A percentile compares a stretch with the other conserved stretches of the same genome.
Conservation (phyloP, 2,797 vertebrate genomes). For the Poecilia wingei region DNA sequence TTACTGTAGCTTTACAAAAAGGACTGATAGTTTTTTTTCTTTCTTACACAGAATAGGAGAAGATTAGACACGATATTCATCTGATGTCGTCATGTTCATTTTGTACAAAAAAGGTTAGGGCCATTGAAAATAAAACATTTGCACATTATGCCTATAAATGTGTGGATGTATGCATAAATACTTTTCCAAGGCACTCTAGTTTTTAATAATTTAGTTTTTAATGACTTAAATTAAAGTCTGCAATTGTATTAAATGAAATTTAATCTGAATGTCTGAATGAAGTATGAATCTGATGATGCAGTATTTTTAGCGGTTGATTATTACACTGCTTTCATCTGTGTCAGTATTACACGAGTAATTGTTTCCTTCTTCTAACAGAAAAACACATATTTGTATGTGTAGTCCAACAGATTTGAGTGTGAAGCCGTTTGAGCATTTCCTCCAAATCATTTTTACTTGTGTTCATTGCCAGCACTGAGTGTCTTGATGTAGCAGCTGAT, state of each 20-base stretch:
- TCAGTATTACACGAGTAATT: background rate
- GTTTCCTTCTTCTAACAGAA: slow-evolving; percentile 2
- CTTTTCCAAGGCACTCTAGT: background rate
- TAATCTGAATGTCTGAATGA: background rate
- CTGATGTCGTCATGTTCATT: slow-evolving; percentile 54
- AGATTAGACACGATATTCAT: slow-evolving; percentile 66
- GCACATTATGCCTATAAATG: background rate
- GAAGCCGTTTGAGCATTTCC: slow-evolving; percentile 15
- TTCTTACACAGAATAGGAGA: slow-evolving; percentile 4
- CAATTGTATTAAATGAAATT: background rate
- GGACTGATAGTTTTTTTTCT: slow-evolving; percentile 44
- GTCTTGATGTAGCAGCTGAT: slow-evolving; percentile 29
- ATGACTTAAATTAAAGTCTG: background rate
- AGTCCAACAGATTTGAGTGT: slow-evolving; percentile 12
- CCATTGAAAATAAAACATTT: background rate
- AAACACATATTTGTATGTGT: slow-evolving; percentile 1
- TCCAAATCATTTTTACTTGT: slow-evolving; percentile 27
- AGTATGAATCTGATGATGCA: background rate
- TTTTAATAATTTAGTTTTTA: background rate
- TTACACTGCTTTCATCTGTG: background rate
- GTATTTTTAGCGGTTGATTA: background rate
- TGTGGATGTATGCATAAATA: background rate
- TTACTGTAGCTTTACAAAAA: slow-evolving; percentile 35
- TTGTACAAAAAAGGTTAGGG: background rate
- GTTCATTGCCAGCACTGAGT: slow-evolving; percentile 19